Base-by-base conservation (phyloP, 2,113 vertebrate species). In the Todiramphus saurophagus region DNA sequence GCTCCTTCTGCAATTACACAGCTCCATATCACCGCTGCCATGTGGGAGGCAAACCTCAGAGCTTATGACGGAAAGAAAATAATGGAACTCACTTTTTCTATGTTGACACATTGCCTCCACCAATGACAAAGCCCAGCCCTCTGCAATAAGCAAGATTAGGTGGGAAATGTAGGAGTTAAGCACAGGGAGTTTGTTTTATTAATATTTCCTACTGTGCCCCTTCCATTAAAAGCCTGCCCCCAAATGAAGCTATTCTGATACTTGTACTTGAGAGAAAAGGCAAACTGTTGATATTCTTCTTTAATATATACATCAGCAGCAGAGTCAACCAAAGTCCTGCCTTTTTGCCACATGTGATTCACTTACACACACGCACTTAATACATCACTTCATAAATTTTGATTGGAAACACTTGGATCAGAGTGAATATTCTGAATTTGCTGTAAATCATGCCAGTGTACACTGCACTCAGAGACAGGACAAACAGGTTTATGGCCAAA, bases 401-500 rank as follows among this genome's bases (percentile, higher is more conserved):
- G 70, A 94, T 63, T 82, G 2, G 67, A 83, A 93, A 75, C 67
- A 93, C 74, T 51, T 85, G 86, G 82, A 93, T 75, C 41, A 74
- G 84, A 86, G 48, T 16, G 35, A 80, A n/a, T 44, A 41, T 90
- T 88, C 91, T 85, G 23, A 75, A 88, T 88, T 50, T 75, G 75
- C 88, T 94, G 77, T 87, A 91, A 90, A 85, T 25, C 0, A 7
- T 72, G 78, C 27, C 77, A 35, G 78, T 64, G 67, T 76, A 63
- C 67, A 18, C 0, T 75, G 73, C 48, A 43, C 76, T 73, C 67
- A 75, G 84, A 76, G 78, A 95, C 62, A 72, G 79, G 87, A 77
- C 83, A 73, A 96, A 95, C 93, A 94, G 97, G 95, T 97, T 96
- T 46, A 86, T 24, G 37, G 75, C 69, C 93, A 73, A 66, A 93